Evolutionary conservation across 2,113 vertebrate genomes (phyloP).

Genomic region (Nibea albiflora): DNA sequence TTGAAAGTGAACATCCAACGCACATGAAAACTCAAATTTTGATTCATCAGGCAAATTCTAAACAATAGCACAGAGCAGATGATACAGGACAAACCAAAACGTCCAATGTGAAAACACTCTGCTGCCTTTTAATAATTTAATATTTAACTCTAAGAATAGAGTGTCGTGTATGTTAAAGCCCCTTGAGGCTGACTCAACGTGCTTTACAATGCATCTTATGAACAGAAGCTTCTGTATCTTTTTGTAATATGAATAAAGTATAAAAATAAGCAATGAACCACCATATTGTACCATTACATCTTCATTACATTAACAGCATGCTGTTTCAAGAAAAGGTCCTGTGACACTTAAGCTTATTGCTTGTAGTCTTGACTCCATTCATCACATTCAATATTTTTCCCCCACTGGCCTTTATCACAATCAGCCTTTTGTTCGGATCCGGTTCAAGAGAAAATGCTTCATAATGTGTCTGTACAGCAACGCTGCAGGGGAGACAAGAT

Average conservation of each 20-base stretch:
- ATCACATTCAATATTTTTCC: neutral
- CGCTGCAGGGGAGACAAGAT: conserved; percentile 41
- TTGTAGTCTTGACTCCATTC: neutral
- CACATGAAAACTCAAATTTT: too few relatives aligned
- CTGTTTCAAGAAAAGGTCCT: conserved; percentile 16
- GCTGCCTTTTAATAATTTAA: conserved; percentile 1
- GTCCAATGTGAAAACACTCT: neutral
- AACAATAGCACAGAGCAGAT: too few relatives aligned
- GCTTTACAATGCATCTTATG: neutral
- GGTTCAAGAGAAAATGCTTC: conserved; percentile 26
- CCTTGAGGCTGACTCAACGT: neutral
- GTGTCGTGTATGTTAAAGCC: neutral
- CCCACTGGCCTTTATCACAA: conserved; percentile 11
- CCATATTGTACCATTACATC: neutral
- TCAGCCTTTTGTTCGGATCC: conserved; percentile 18
- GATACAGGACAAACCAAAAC: too few relatives aligned
- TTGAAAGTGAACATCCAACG: too few relatives aligned
- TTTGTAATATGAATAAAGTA: neutral
- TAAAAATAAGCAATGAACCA: neutral
- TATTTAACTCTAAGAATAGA: neutral
- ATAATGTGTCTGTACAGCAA: conserved; percentile 31
- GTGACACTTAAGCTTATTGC: neutral
- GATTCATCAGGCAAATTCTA: too few relatives aligned
- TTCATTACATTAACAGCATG: neutral
- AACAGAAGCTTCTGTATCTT: neutral